Percentiles rank a stretch among this genome's conserved stretches.
phyloP scores from a whole-genome alignment of 2,888 invertebrate genomes.

The Pyrgus malvae region DNA sequence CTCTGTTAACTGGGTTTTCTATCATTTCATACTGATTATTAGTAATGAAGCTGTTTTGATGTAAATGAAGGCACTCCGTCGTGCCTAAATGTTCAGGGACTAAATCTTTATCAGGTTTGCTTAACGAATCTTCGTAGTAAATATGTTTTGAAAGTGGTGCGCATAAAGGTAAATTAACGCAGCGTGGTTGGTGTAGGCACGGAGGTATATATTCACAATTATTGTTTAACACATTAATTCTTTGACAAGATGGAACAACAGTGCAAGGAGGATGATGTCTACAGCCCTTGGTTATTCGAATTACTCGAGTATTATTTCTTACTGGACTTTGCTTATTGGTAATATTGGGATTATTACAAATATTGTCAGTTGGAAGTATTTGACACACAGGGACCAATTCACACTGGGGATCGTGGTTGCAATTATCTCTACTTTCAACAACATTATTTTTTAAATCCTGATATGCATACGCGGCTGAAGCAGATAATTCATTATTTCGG shows the following conservation, averaged over 20 bases:
- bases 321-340: slow-evolving; percentile 39
- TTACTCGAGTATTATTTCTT: slow-evolving; percentile 50
- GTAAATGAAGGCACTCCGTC: slow-evolving; percentile 42
- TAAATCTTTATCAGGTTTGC: slow-evolving; percentile 43
- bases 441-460: slow-evolving; percentile 32
- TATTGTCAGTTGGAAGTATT: slow-evolving; percentile 50
- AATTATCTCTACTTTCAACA: slow-evolving; percentile 44
- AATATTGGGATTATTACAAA: slow-evolving; percentile 42
- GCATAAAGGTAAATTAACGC: slow-evolving; percentile 68
- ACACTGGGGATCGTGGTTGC: slow-evolving; percentile 59
- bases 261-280: slow-evolving; percentile 72
- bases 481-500: slow-evolving; percentile 39
- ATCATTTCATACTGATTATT: slow-evolving; percentile 47
- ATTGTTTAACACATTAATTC: slow-evolving; percentile 59
- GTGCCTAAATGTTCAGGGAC: slow-evolving; percentile 29
- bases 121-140: slow-evolving; percentile 49
- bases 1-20: slow-evolving; percentile 42
- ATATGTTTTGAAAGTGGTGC: slow-evolving; percentile 59
- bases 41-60: slow-evolving; percentile 48
- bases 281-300: slow-evolving; percentile 70
- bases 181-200: slow-evolving; percentile 66
- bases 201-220: slow-evolving; percentile 67
- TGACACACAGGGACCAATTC: slow-evolving; percentile 66
- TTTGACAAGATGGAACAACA: slow-evolving; percentile 72
- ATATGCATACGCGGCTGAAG: slow-evolving; percentile 39